Conservation (phyloP, 2,888 invertebrate species). For the Amphipoea lucens region DNA sequence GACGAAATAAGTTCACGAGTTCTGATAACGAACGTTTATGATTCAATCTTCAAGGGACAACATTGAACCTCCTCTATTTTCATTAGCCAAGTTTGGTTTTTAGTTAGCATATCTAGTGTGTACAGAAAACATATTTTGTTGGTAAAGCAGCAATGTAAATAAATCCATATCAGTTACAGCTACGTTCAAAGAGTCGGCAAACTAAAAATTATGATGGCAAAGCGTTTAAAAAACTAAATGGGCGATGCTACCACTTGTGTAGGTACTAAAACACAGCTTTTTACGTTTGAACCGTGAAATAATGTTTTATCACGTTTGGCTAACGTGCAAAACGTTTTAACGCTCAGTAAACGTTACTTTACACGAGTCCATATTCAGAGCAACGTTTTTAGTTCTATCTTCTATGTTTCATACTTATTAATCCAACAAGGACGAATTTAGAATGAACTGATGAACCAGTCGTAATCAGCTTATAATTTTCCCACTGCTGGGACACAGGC, state of each 20-base stretch:
- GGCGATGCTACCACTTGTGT: background rate
- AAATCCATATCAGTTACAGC: constrained; percentile 24
- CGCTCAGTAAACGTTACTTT: background rate
- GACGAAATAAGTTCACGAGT: background rate
- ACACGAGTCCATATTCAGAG: constrained; percentile 18
- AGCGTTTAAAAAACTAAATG: constrained; percentile 28
- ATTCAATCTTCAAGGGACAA: constrained; percentile 9
- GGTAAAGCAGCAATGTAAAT: constrained; percentile 31
- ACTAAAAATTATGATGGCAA: constrained; percentile 2
- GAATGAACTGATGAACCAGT: background rate
- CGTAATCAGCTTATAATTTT: background rate
- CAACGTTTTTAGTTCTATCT: constrained; percentile 13
- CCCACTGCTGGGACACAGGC: background rate
- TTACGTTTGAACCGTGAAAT: constrained; percentile 25
- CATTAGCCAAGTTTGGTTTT: constrained; percentile 13
- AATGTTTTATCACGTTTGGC: constrained; percentile 10
- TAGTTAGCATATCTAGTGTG: constrained; percentile 26
- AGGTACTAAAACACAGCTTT: constrained; percentile 42
- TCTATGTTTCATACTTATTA: background rate
- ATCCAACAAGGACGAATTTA: background rate
- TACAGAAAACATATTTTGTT: constrained; percentile 30
- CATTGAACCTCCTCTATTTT: constrained; percentile 13
- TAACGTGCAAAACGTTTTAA: constrained; percentile 48
- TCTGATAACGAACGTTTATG: background rate
- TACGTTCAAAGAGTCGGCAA: constrained; percentile 18